Percentiles rank a stretch among this genome's conserved stretches.
phyloP scores from a whole-genome alignment of 2,113 vertebrate species.

The Nymphicus hollandicus region DNA sequence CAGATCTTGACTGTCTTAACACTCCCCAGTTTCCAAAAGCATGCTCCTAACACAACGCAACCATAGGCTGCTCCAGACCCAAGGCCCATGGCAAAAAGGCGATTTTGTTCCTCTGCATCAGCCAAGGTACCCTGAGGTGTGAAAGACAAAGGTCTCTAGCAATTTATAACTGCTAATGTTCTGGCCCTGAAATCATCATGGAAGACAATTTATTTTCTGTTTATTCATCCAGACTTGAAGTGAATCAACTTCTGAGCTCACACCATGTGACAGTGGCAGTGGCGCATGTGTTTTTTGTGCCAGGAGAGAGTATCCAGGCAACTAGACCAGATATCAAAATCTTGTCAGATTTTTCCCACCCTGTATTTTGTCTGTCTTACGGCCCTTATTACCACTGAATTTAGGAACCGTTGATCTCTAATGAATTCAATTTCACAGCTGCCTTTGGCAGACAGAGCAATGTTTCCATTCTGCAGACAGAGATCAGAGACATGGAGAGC shows the following conservation, averaged over 20 bases:
- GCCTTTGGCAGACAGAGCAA: neutral
- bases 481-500: neutral
- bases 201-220: slow-evolving; percentile 49
- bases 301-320: slow-evolving; percentile 60
- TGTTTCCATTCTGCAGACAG: neutral
- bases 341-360: slow-evolving; percentile 30
- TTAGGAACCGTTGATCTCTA: neutral
- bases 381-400: slow-evolving; percentile 13
- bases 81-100: neutral
- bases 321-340: slow-evolving; percentile 55
- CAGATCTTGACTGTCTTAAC: slow-evolving; percentile 54
- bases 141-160: slow-evolving; percentile 18
- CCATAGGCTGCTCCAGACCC: slow-evolving; percentile 9
- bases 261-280: slow-evolving; percentile 25
- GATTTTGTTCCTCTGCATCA: neutral
- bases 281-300: slow-evolving; percentile 21
- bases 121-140: slow-evolving; percentile 2
- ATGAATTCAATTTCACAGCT: neutral
- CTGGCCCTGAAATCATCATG: neutral
- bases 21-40: slow-evolving; percentile 32
- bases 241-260: slow-evolving; percentile 59
- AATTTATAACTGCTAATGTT: slow-evolving; percentile 24
- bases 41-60: neutral
- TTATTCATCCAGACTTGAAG: slow-evolving; percentile 45
- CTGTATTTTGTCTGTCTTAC: slow-evolving; percentile 31